Percentiles rank a stretch among this genome's conserved stretches.
Evolutionary conservation across 2,888 invertebrate genomes (phyloP).

Genomic region (Apotomis capreana): DNA sequence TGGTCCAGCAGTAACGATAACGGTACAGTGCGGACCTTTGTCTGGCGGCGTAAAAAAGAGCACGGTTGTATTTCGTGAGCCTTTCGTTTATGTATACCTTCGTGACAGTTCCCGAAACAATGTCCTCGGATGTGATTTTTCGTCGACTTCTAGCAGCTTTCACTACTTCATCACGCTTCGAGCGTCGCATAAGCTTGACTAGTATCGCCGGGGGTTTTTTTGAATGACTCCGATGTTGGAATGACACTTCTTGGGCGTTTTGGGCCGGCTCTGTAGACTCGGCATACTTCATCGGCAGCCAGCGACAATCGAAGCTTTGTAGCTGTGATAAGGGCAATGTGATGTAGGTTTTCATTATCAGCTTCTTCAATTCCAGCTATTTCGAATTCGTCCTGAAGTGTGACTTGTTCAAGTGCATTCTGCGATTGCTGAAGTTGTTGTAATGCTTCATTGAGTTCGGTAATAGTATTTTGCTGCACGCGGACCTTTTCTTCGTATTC

Average conservation of each 20-base stretch:
- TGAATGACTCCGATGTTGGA: too few relatives aligned
- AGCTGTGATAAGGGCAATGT: background rate
- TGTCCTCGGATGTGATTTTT: too few relatives aligned
- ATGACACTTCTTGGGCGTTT: background rate
- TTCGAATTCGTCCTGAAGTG: constrained; percentile 1
- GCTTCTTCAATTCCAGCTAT: background rate
- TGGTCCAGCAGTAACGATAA: too few relatives aligned
- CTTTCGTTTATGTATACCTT: too few relatives aligned
- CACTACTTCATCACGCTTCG: too few relatives aligned
- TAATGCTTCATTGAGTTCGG: background rate
- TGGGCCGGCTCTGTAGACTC: constrained; percentile 1
- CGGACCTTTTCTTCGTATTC: background rate
- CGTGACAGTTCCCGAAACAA: too few relatives aligned
- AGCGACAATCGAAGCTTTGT: background rate
- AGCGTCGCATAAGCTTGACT: too few relatives aligned
- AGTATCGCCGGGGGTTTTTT: too few relatives aligned
- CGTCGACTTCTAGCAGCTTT: too few relatives aligned
- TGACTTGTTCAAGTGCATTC: background rate
- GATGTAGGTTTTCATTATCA: background rate
- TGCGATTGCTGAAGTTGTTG: background rate
- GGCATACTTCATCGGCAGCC: background rate
- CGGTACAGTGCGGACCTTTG: too few relatives aligned
- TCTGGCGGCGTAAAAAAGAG: too few relatives aligned
- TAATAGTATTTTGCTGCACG: background rate
- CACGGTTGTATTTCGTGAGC: too few relatives aligned